These are phyloP conservation scores for Liolophura sinensis DNA, from an alignment of 1,140 invertebrate species.

Conservation along the genomic window DNA sequence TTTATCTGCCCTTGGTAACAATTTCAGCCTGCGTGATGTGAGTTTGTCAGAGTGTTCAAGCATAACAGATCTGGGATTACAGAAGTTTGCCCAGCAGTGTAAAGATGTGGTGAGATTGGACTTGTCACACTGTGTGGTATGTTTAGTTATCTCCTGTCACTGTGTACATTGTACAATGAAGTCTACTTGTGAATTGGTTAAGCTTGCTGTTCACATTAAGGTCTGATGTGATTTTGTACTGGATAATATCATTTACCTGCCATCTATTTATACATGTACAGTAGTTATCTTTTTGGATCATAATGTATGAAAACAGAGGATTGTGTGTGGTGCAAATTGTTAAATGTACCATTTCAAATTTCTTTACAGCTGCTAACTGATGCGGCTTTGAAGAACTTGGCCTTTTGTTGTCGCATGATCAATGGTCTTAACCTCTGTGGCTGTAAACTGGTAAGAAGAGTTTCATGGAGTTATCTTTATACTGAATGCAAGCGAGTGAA, in stretches of 20 bases:
- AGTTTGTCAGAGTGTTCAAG: constrained; percentile 50
- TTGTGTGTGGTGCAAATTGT: too few relatives aligned
- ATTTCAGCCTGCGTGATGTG: constrained; percentile 45
- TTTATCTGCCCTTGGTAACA: constrained; percentile 52
- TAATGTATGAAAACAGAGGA: too few relatives aligned
- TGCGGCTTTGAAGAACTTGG: constrained; percentile 59
- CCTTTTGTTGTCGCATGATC: constrained; percentile 58
- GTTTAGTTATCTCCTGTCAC: constrained; percentile 2
- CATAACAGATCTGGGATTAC: constrained; percentile 58
- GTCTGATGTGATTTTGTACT: too few relatives aligned
- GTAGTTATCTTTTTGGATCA: too few relatives aligned
- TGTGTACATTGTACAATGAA: background rate
- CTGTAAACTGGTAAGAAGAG: constrained; percentile 54
- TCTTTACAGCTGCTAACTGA: constrained; percentile 54
- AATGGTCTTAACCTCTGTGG: constrained; percentile 53
- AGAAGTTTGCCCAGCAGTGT: constrained; percentile 60
- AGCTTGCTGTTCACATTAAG: too few relatives aligned
- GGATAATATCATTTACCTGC: too few relatives aligned
- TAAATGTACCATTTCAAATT: background rate
- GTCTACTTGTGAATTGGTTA: too few relatives aligned
- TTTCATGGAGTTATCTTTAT: background rate
- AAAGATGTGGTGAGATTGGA: constrained; percentile 55
- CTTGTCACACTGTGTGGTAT: constrained; percentile 57
- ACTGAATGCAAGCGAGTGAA: background rate
- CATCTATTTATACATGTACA: too few relatives aligned